Percentiles rank a stretch among this genome's conserved stretches.
Evolutionary conservation across 2,113 vertebrate genomes (phyloP).

Genomic region (Nestor notabilis): DNA sequence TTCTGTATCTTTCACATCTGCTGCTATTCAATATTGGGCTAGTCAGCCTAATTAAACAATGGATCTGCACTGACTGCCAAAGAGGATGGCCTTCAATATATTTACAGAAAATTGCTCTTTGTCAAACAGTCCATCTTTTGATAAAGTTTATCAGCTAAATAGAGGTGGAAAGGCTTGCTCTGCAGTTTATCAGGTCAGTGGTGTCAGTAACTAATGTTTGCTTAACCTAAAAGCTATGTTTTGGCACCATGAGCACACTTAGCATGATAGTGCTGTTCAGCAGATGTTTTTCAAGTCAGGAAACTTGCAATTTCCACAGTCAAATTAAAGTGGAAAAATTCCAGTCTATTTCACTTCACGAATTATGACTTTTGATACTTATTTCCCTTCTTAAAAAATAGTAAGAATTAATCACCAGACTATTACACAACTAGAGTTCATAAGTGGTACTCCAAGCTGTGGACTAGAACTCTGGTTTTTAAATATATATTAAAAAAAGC

Average conservation of each 20-base stretch:
- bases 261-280: conserved; percentile 30
- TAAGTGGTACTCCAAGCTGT: not conserved
- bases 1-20: conserved; percentile 30
- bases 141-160: conserved; percentile 62
- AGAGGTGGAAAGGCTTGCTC: conserved; percentile 74
- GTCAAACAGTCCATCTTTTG: conserved; percentile 54
- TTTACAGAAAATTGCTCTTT: conserved; percentile 69
- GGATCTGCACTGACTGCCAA: conserved; percentile 29
- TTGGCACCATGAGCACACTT: conserved; percentile 62
- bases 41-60: conserved; percentile 56
- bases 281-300: conserved; percentile 41
- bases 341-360: not conserved
- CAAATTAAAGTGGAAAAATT: conserved; percentile 49
- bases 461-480: not conserved
- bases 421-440: not conserved
- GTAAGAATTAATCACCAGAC: not conserved
- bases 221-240: conserved; percentile 72
- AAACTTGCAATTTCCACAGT: conserved; percentile 26
- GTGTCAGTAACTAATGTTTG: conserved; percentile 67
- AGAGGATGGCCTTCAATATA: conserved; percentile 48
- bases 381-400: not conserved
- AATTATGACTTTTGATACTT: not conserved
- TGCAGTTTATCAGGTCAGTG: conserved; percentile 57
- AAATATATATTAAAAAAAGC: not conserved
- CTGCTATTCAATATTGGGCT: conserved; percentile 33